Evolutionary conservation across 2,888 invertebrate genomes (phyloP).

Genomic region (Apocheima hispidaria): DNA sequence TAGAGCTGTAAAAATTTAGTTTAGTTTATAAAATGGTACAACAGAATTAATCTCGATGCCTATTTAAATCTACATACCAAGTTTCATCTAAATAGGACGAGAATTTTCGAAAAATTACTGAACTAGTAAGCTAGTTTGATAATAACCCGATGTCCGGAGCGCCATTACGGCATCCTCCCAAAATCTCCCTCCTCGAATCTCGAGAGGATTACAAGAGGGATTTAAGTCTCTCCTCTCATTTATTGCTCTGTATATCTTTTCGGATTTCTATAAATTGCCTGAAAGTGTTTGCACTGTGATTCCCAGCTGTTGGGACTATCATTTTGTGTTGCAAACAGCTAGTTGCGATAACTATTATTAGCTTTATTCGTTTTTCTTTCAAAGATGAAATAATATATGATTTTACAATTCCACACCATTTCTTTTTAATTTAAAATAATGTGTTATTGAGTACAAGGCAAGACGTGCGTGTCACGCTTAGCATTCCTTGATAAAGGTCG

Average conservation of each 20-base stretch:
- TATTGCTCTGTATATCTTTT: constrained; percentile 49
- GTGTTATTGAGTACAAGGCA: too few species aligned
- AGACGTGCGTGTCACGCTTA: too few species aligned
- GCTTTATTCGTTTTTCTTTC: too few species aligned
- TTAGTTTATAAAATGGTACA: too few species aligned
- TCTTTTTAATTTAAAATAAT: too few species aligned
- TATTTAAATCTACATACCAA: too few species aligned
- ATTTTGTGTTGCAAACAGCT: constrained; percentile 15
- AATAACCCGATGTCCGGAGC: neutral
- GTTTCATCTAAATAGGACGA: too few species aligned
- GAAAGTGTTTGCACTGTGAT: constrained; percentile 24
- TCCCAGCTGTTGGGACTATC: constrained; percentile 12
- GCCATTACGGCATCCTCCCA: constrained; percentile 39
- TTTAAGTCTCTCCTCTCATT: constrained; percentile 57
- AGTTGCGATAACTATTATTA: neutral
- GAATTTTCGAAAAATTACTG: neutral
- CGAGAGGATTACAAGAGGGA: constrained; percentile 57
- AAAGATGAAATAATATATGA: too few species aligned
- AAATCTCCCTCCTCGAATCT: constrained; percentile 51
- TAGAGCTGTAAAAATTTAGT: too few species aligned
- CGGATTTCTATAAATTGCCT: constrained; percentile 32
- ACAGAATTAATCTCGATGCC: too few species aligned
- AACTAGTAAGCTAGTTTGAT: neutral
- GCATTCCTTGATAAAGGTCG: too few species aligned
- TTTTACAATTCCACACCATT: too few species aligned